Percentiles rank a stretch among this genome's conserved stretches.
phyloP scores from a whole-genome alignment of 2,888 invertebrate genomes.

The Mimachlamys varia region DNA sequence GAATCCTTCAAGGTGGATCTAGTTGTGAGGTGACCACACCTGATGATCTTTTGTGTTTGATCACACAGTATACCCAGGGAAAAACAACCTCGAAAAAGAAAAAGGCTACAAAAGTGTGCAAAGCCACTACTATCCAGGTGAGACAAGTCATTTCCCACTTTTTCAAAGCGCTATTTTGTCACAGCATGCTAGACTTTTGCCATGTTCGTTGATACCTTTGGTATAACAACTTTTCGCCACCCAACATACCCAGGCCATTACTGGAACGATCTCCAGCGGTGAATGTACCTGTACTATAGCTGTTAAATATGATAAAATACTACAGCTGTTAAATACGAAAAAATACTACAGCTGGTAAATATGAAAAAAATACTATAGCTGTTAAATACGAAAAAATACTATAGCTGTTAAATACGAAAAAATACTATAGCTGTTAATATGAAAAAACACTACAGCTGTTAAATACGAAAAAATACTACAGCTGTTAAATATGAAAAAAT shows the following conservation, averaged over 20 bases:
- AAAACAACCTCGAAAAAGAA: constrained; percentile 31
- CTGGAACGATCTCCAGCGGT: neutral
- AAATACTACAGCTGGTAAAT: too few species aligned
- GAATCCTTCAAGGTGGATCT: neutral
- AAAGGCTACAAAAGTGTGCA: constrained; percentile 36
- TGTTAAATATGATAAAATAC: too few species aligned
- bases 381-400: too few species aligned
- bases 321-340: too few species aligned
- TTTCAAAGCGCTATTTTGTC: constrained; percentile 36
- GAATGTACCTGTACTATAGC: neutral
- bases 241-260: neutral
- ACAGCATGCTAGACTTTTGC: constrained; percentile 36
- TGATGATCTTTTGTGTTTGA: constrained; percentile 22
- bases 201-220: constrained; percentile 19
- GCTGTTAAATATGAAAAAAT: too few species aligned
- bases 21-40: neutral
- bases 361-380: too few species aligned
- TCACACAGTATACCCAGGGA: constrained; percentile 29
- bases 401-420: too few species aligned
- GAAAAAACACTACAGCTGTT: too few species aligned
- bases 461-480: too few species aligned
- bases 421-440: too few species aligned
- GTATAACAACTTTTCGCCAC: constrained; percentile 1
- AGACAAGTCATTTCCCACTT: constrained; percentile 32
- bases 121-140: constrained; percentile 29